Conservation (phyloP, 2,797 vertebrate genomes). For the Spea hammondii region DNA sequence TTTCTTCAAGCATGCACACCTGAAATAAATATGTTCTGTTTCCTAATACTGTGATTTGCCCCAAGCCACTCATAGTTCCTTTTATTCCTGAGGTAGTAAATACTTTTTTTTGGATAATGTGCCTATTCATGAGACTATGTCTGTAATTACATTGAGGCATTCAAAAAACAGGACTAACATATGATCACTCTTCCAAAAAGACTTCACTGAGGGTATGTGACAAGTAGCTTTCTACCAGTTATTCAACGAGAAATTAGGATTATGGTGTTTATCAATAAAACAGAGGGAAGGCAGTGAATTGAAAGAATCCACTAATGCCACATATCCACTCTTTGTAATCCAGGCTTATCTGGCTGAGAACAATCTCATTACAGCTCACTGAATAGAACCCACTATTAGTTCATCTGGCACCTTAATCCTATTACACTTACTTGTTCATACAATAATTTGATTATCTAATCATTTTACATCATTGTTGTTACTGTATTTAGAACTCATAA, state of each 20-base stretch:
- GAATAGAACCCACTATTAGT: conserved; percentile 67
- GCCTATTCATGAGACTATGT: conserved; percentile 24
- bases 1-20: too few relatives aligned
- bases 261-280: conserved; percentile 60
- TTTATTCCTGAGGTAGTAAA: conserved; percentile 5
- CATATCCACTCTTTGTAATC: conserved; percentile 64
- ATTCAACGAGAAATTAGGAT: conserved; percentile 63
- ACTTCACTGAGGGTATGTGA: conserved; percentile 58
- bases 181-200: conserved; percentile 43
- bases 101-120: conserved; percentile 21
- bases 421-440: conserved; percentile 61
- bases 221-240: conserved; percentile 55
- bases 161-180: conserved; percentile 21
- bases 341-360: conserved; percentile 60
- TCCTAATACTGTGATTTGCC: conserved; percentile 11
- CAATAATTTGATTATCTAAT: conserved; percentile 55
- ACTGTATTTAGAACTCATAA: conserved; percentile 48
- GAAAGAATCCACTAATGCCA: conserved; percentile 60
- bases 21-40: conserved; percentile 18
- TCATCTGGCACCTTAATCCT: conserved; percentile 69
- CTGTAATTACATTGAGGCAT: conserved; percentile 34
- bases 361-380: conserved; percentile 69
- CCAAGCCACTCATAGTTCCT: background rate
- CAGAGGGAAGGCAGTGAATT: conserved; percentile 54
- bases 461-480: conserved; percentile 54